Conservation (phyloP, 2,113 vertebrate species). For the human region GRCh38 chr13:109840501-109841000, state of each 20-base stretch:
- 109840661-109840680: rapidly evolving
- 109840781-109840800: not conserved
- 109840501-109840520: rapidly evolving
- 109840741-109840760: rapidly evolving
- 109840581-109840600: rapidly evolving
- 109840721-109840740: not conserved
- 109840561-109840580: rapidly evolving
- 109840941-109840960: not conserved
- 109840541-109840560: too few relatives aligned
- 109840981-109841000: too few relatives aligned
- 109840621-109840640: rapidly evolving
- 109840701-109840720: rapidly evolving
- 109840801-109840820: rapidly evolving
- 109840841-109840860: rapidly evolving
- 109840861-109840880: not conserved
- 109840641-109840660: rapidly evolving
- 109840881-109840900: not conserved
- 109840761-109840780: rapidly evolving
- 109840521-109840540: not conserved
- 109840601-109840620: not conserved
- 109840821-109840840: not conserved
- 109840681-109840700: rapidly evolving
- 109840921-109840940: not conserved
- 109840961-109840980: not conserved
- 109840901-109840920: rapidly evolving